Evolutionary conservation across 92 coral and sea anemone species (phyloP), one percentile per base, ranked within the genome.

Genomic region (Zoanthus sansibaricus): DNA sequence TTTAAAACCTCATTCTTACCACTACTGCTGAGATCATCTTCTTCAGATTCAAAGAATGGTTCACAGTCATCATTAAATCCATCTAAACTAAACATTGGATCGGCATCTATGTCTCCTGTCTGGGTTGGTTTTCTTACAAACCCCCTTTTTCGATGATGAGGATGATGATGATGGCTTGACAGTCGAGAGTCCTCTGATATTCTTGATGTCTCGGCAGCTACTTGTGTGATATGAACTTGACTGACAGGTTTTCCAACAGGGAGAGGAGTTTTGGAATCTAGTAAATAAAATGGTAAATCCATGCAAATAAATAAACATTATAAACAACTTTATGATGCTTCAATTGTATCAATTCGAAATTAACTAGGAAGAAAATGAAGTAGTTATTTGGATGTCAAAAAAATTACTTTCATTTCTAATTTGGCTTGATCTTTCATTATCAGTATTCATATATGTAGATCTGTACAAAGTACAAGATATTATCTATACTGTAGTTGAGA

Each of bases 41-140:
- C 99, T 20, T 97, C 99, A 0, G 98, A 95, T 47, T 97, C 99
- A 87, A 92, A 93, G 92, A 97, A 97, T 2, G 99, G 98, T 82
- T 93, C 97, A 73, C 94, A 95, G 76, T 97, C 97, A 42, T 97
- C 93, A 16, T 87, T 93, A 56, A 94, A 93, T 48, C 95, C 98
- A 89, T 93, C 95, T 71, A 90, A 72, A 13, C 89, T 70, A 91
- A 97, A 97, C 92, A 97, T 88, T 13, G 99, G 98, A 54, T 95
- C 96, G 10, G 93, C 88, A 86, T 95, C 93, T n/a, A 92, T 85
- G 72, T 92, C 92, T 47, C 86, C 84, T 6, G 92, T 30, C 47
- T 91, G 88, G 66, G 89, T 44, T 30, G 82, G 89, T 75, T 90
- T 94, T n/a, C 92, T 91, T 11, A 15, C 25, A 13, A n/a, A 80